These are phyloP conservation scores for Acrossocheilus wenchowensis DNA, from an alignment of 2,797 vertebrate species.

Conservation along the genomic window DNA sequence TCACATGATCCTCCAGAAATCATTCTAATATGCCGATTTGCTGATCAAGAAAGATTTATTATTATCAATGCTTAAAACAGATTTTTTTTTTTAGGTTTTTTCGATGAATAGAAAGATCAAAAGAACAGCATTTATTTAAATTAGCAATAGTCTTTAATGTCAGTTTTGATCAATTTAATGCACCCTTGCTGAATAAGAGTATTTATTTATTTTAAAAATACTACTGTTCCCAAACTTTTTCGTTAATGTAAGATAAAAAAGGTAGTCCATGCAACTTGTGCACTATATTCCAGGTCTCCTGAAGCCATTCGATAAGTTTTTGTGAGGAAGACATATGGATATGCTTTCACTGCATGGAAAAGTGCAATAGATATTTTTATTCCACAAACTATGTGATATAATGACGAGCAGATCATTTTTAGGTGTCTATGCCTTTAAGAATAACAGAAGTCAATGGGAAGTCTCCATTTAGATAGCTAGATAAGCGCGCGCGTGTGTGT, in stretches of 20 bases:
- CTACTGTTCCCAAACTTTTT: background rate
- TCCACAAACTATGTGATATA: background rate
- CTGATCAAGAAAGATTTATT: background rate
- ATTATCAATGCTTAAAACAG: background rate
- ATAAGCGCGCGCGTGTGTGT: background rate
- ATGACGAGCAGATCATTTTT: background rate
- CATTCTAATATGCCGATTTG: background rate
- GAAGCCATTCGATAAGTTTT: background rate
- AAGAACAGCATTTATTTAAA: background rate
- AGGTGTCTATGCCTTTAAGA: background rate
- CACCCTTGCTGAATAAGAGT: background rate
- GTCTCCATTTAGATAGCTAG: background rate
- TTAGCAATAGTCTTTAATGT: background rate
- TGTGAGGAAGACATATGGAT: background rate
- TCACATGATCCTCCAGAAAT: conserved; percentile 1
- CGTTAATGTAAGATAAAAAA: background rate
- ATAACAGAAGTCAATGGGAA: conserved; percentile 15
- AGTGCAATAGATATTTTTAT: background rate
- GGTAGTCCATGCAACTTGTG: background rate
- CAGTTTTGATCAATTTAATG: background rate
- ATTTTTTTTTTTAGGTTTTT: background rate
- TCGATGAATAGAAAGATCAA: background rate
- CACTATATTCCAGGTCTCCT: background rate
- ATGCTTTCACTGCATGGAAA: background rate
- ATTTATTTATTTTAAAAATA: background rate